Conservation (phyloP, 2,888 invertebrate species). For the Melikaiella ostensackeni region DNA sequence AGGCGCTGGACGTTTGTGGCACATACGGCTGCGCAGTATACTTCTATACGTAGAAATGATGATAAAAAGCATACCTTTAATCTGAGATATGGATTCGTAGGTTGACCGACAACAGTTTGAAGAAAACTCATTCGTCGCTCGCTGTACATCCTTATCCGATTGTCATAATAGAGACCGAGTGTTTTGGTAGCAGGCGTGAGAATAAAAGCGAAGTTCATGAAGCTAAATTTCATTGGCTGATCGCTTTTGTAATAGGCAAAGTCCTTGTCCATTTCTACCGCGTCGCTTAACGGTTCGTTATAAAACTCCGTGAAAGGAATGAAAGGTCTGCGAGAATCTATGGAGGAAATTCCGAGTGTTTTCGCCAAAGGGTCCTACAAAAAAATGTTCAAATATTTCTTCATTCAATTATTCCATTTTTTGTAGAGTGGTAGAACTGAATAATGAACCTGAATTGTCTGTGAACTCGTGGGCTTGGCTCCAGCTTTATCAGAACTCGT, state of each 20-base stretch:
- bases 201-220: conserved; percentile 94
- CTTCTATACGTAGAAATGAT: too few species aligned
- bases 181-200: conserved; percentile 95
- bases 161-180: conserved; percentile 94
- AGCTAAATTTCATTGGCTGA: conserved; percentile 85
- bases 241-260: conserved; percentile 93
- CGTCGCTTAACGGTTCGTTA: conserved; percentile 95
- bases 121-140: conserved; percentile 92
- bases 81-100: conserved; percentile 90
- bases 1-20: too few species aligned
- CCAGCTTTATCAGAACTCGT: conserved; percentile 64
- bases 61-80: conserved; percentile 79
- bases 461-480: conserved; percentile 53
- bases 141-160: conserved; percentile 95
- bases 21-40: too few species aligned
- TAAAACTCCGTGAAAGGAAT: conserved; percentile 94
- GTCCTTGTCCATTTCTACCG: conserved; percentile 95
- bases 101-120: conserved; percentile 90
- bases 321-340: conserved; percentile 90
- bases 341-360: conserved; percentile 86
- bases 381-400: conserved; percentile 43
- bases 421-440: neutral
- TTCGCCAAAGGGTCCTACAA: conserved; percentile 80
- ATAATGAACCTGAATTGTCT: conserved; percentile 60
- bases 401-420: neutral